phyloP scores from a whole-genome alignment of 2,113 vertebrate species.

The Colossoma macropomum region DNA sequence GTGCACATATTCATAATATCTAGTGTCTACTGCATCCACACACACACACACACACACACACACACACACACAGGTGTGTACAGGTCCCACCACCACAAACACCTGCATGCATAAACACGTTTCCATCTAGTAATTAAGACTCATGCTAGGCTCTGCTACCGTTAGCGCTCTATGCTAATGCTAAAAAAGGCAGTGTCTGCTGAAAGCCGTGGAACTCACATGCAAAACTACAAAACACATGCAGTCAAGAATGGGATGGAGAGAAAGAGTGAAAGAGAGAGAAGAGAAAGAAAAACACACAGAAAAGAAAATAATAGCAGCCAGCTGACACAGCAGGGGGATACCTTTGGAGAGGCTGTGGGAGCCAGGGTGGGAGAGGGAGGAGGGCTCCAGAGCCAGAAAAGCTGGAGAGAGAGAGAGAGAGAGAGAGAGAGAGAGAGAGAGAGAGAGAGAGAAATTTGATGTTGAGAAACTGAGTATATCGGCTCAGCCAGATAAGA shows the following conservation, averaged over 20 bases:
- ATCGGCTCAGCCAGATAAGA: no score
- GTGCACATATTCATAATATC: not conserved
- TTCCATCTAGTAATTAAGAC: not conserved
- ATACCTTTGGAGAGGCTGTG: slow-evolving; percentile 82
- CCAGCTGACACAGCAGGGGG: slow-evolving; percentile 1
- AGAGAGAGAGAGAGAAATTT: no score
- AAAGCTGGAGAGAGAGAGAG: slow-evolving; percentile 68
- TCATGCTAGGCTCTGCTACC: not conserved
- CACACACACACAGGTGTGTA: no score
- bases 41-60: not conserved
- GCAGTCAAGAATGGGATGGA: no score
- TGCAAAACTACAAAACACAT: not conserved
- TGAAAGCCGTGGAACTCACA: not conserved
- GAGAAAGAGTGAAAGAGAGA: not conserved
- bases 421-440: slow-evolving; percentile 47
- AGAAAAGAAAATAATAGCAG: not conserved
- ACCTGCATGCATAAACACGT: not conserved
- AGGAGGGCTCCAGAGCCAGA: slow-evolving; percentile 75
- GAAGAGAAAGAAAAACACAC: no score
- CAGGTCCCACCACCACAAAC: not conserved
- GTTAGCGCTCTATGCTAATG: not conserved
- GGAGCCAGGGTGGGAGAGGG: slow-evolving; percentile 79
- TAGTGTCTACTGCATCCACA: not conserved
- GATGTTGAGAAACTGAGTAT: no score
- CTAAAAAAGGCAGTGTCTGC: not conserved